These are phyloP conservation scores for Bedellia somnulentella DNA, from an alignment of 2,888 invertebrate species.

Conservation along the genomic window DNA sequence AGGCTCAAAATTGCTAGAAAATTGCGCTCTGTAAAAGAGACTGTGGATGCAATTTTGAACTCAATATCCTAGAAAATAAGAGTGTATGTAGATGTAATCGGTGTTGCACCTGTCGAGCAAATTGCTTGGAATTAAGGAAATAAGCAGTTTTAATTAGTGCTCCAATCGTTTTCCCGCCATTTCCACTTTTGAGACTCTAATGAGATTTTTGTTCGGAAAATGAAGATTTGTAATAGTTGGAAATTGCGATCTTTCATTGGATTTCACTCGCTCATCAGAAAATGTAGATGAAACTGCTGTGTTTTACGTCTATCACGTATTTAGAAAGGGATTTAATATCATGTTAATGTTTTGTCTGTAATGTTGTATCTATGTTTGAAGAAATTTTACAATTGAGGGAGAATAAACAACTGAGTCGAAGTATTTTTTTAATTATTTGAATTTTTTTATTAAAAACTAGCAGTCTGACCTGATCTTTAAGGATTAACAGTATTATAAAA, in stretches of 20 bases:
- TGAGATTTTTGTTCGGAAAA: neutral
- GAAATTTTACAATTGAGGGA: no score
- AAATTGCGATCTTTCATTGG: neutral
- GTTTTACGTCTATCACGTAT: neutral
- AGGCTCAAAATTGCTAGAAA: slow-evolving; percentile 11
- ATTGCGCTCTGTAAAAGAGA: neutral
- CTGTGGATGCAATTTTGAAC: neutral
- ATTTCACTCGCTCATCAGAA: neutral
- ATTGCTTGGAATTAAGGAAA: slow-evolving; percentile 51
- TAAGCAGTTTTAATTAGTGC: slow-evolving; percentile 54
- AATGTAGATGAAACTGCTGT: no score
- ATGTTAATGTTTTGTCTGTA: neutral
- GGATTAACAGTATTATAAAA: no score
- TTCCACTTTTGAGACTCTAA: neutral
- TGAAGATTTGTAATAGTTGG: neutral
- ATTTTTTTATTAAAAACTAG: no score
- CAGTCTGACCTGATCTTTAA: no score
- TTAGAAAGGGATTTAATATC: neutral
- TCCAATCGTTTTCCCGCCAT: slow-evolving; percentile 10
- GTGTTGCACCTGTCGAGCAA: neutral
- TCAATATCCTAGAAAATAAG: neutral
- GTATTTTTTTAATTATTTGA: no score
- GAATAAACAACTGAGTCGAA: no score
- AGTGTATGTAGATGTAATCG: neutral
- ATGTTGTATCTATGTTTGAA: neutral